Base-by-base conservation (phyloP, 2,797 vertebrate genomes). In the Tangara arthus region DNA sequence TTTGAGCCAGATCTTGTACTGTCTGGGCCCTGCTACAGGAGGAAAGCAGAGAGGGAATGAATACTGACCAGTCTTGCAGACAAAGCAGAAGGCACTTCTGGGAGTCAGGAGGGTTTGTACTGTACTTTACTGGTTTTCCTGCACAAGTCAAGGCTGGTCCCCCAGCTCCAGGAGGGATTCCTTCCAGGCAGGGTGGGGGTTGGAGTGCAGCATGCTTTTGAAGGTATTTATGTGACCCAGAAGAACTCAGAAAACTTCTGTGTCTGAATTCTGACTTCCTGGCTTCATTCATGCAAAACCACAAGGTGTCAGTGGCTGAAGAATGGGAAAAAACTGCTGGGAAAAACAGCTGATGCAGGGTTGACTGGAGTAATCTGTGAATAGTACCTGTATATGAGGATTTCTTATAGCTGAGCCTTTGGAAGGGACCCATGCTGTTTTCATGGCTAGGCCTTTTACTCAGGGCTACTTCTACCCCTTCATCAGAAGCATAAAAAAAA, bases 291-390 rank as follows among this genome's bases (percentile, higher is more conserved):
- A 4, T 61, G 50, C n/a, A 57, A 87, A 93, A 61, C n/a, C 85
- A 85, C 75, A n/a, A 95, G 76, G 71, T 95, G 75, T 87, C 79
- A 87, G 79, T n/a, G 30, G 52, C 55, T 89, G 82, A 87, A 34
- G 19, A 34, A 22, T 22, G 16, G 79, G 6, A 46, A 84, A 87
- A 87, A 60, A 49, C 44, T 21, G 35, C 13, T 24, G 64, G 39
- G 41, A 83, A 72, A 50, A 59, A 6, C 46, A 57, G 27, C 61
- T 76, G 47, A n/a, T 65, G 34, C 27, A 69, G 42, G 30, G 56
- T 41, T 91, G 34, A 42, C 41, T 66, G 41, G 32, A 66, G 34
- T 42, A 34, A 34, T 1, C 4, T 56, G 39, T 71, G 79, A 60
- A 34, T 30, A 76, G 34, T 69, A 55, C n/a, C 14, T 64, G 55